Percentiles rank a stretch among this genome's conserved stretches.
Conservation (phyloP, 2,888 invertebrate species). For the Tetragonula carbonaria region DNA sequence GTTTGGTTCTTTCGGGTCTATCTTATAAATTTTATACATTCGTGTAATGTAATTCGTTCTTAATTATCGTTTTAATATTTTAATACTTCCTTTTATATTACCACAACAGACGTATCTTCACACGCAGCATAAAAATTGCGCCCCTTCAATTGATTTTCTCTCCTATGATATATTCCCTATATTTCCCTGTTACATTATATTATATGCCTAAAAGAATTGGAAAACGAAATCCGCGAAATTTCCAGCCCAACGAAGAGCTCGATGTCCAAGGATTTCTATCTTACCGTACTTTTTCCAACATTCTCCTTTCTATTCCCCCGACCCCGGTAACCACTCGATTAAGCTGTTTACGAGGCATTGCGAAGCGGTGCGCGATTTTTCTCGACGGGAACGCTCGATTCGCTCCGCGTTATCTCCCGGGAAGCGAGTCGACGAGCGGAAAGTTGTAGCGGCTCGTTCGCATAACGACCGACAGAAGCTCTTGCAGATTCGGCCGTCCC, state of each 20-base stretch:
- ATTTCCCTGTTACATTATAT: too few species aligned
- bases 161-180: too few species aligned
- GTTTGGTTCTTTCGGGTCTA: not conserved
- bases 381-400: conserved; percentile 52
- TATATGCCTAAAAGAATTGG: too few species aligned
- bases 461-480: conserved; percentile 60
- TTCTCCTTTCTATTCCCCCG: not conserved
- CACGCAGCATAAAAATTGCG: not conserved
- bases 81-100: not conserved
- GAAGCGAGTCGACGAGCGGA: conserved; percentile 53
- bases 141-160: not conserved
- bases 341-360: conserved; percentile 50
- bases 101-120: not conserved
- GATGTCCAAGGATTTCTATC: not conserved
- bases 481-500: conserved; percentile 43
- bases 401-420: conserved; percentile 44
- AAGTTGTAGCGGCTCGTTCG: conserved; percentile 65
- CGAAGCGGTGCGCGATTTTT: conserved; percentile 42
- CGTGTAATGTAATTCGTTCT: not conserved
- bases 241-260: not conserved
- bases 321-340: conserved; percentile 44
- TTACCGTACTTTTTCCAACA: not conserved
- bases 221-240: not conserved
- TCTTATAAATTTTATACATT: not conserved
- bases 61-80: not conserved